Evolutionary conservation across 2,113 vertebrate species (phyloP), one percentile per base, ranked within the genome.

Genomic region (Oreotrochilus melanogaster): DNA sequence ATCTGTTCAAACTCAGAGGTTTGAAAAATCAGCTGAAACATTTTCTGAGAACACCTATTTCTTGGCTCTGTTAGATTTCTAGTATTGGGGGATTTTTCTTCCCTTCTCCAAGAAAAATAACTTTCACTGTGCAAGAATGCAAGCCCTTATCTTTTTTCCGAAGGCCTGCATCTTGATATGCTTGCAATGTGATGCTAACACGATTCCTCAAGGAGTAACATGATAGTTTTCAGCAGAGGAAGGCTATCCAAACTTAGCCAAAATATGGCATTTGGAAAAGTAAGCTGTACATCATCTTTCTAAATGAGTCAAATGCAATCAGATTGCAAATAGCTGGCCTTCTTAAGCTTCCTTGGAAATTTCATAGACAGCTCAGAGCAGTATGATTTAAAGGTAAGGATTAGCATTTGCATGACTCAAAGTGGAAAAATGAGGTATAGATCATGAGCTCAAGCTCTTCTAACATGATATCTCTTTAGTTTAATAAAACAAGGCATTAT

Each of bases 381-480:
- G 65, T 65, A 64, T 67, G 81, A 87, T 88, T 85, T 85, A 84
- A 93, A 75, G 30, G 37, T 79, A 72, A 92, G 42, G 45, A 67
- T 82, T 90, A 76, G 13, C 30, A 66, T 90, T 86, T 90, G 14
- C 57, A 16, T 79, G 80, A 91, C 48, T 50, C 43, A 61, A 78
- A 86, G 60, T 57, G 18, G 58, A 82, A 92, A 95, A 96, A 95
- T 2, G 3, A 82, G 27, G 17, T 31, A 7, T 9, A 75, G 18
- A 33, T 53, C 48, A 73, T n/a, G 48, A 82, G 24, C 37, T 79
- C n/a, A 71, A 45, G 35, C 13, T 89, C 22, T 67, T 81, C 73
- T 93, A 91, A 93, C 25, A 71, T 30, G 39, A 56, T 30, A 74
- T 81, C 86, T 89, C 82, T 92, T 92, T 71, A 86, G 28, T 73